Conservation (phyloP, 2,113 vertebrate species). For the Plestiodon gilberti region DNA sequence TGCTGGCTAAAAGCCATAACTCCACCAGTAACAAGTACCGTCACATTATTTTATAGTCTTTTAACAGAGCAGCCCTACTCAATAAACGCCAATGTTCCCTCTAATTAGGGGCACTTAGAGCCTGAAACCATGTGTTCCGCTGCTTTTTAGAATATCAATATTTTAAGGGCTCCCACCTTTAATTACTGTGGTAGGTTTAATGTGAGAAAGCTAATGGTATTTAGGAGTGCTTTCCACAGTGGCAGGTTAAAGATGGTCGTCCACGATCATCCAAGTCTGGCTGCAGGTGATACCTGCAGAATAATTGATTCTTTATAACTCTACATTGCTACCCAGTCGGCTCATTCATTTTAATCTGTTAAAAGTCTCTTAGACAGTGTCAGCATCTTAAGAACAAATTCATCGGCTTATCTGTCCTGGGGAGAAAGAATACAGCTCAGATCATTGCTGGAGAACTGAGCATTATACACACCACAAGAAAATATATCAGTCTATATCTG, state of each 20-base stretch:
- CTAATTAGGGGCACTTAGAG: conserved; percentile 31
- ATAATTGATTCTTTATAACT: conserved; percentile 7
- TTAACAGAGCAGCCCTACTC: conserved; percentile 10
- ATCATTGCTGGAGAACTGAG: conserved; percentile 5
- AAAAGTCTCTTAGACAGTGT: conserved; percentile 50
- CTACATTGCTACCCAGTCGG: conserved; percentile 37
- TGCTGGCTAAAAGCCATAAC: not conserved
- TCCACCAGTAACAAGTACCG: not conserved
- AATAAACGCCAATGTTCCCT: conserved; percentile 7
- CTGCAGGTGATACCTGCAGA: conserved; percentile 25
- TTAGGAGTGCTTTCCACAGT: conserved; percentile 8
- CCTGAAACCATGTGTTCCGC: not conserved
- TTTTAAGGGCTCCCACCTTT: conserved; percentile 10
- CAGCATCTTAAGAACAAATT: conserved; percentile 49
- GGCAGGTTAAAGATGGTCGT: conserved; percentile 23
- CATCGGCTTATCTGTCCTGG: conserved; percentile 42
- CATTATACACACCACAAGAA: conserved; percentile 18
- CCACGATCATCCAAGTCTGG: conserved; percentile 31
- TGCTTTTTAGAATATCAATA: conserved; percentile 19
- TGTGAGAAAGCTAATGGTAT: not conserved
- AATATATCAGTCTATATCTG: not conserved
- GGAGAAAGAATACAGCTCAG: conserved; percentile 11
- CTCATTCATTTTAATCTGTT: conserved; percentile 63
- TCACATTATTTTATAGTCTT: not conserved
- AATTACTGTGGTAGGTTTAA: conserved; percentile 16